Evolutionary conservation across 2,888 invertebrate genomes (phyloP), one percentile per base, ranked within the genome.

Genomic region (Lagria hirta): DNA sequence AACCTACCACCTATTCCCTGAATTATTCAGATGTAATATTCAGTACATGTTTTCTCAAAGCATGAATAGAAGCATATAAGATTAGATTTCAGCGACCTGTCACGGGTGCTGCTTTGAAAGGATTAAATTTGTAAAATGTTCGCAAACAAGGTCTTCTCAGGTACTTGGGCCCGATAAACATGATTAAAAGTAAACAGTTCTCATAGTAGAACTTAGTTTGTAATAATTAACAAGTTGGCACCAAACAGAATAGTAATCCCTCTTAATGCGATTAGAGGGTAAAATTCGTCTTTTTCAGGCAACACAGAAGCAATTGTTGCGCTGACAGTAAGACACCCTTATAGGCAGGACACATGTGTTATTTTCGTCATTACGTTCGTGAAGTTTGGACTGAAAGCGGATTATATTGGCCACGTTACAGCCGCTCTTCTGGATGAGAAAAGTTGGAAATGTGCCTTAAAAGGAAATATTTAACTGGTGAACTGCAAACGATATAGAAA

Each of bases 261-360:
- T 29, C 29, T 38, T 69, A 68, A 71, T 69, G 64, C 69, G 71
- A 68, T 71, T 70, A 70, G 54, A 49, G 56, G 51, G 52, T 51
- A 58, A 57, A 55, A 65, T 58, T 55, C 61, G 64, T 59, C 64
- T 68, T 68, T 68, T 65, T 55, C 62, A 62, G 65, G 57, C 62
- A 56, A 64, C 61, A 62, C 59, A 60, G 52, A 48, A 54, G 65
- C 68, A 65, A 68, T 69, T 69, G 68, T 67, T 61, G 58, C 67
- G 69, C 56, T 72, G 72, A 72, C 72, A 70, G 65, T 69, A 69
- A 70, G 69, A 67, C 68, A 65, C 67, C 68, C 69, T 69, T 68
- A 69, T 68, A 64, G 64, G 61, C 64, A 63, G 65, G 62, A 65
- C 66, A 71, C 72, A 72, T 70, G 69, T 72, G 72, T 71, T 71